Evolutionary conservation across 2,888 invertebrate genomes (phyloP).

Genomic region (Ctenicera cuprea): DNA sequence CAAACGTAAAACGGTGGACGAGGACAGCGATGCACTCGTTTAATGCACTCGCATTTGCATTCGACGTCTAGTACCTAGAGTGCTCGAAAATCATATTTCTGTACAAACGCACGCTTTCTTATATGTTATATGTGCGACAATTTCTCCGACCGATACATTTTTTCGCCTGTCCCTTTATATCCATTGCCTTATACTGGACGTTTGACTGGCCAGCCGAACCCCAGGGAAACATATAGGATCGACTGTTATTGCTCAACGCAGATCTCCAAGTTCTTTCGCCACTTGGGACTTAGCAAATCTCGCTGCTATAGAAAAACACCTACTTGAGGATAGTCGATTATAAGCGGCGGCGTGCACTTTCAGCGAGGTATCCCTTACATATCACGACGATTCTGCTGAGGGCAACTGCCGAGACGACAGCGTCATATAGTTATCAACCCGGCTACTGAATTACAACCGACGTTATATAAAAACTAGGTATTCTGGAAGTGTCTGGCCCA

Average conservation of each 20-base stretch:
- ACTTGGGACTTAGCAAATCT: conserved; percentile 53
- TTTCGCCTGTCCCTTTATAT: conserved; percentile 49
- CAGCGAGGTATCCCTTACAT: conserved; percentile 18
- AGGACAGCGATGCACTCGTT: conserved; percentile 14
- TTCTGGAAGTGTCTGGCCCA: conserved; percentile 69
- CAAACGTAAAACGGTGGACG: conserved; percentile 33
- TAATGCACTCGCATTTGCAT: conserved; percentile 8
- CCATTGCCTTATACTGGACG: conserved; percentile 49
- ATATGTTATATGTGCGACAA: conserved; percentile 34
- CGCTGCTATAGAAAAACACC: conserved; percentile 52
- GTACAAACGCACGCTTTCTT: conserved; percentile 13
- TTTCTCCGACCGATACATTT: conserved; percentile 48
- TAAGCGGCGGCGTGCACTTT: conserved; percentile 34
- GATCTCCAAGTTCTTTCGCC: conserved; percentile 53
- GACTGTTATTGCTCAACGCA: conserved; percentile 61
- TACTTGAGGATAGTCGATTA: conserved; percentile 48
- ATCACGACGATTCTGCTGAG: conserved; percentile 22
- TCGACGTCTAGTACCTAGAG: conserved; percentile 4
- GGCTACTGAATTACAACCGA: conserved; percentile 70
- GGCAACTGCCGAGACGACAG: conserved; percentile 46
- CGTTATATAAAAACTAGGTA: conserved; percentile 70
- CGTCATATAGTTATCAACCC: conserved; percentile 69
- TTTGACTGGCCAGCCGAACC: conserved; percentile 57
- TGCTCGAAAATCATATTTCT: not conserved
- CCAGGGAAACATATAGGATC: conserved; percentile 61